Percentiles rank a stretch among this genome's conserved stretches.
Conservation (phyloP, 2,888 invertebrate genomes). For the Fragum sueziense region DNA sequence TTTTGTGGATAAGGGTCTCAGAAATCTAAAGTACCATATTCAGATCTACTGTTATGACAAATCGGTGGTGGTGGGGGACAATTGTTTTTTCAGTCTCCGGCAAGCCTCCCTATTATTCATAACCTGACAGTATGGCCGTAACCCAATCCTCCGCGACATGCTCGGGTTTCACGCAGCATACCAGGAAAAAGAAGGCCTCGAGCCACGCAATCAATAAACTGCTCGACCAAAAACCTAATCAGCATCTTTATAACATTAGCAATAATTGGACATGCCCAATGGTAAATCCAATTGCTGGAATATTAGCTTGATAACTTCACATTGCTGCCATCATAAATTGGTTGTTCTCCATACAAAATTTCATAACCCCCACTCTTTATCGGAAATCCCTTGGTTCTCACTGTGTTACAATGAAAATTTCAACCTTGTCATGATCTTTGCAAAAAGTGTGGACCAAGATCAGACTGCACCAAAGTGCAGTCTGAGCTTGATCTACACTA, state of each 20-base stretch:
- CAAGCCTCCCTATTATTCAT: not conserved
- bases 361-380: not conserved
- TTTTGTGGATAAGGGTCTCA: no score
- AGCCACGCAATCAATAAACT: slow-evolving; percentile 1
- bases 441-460: no score
- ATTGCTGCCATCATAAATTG: not conserved
- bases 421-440: no score
- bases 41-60: no score
- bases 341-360: not conserved
- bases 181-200: not conserved
- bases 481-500: no score
- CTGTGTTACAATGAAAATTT: no score
- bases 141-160: not conserved
- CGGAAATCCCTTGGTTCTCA: not conserved
- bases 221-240: not conserved
- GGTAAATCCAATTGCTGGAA: not conserved
- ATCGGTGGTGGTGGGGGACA: no score
- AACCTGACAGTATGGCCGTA: not conserved
- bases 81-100: not conserved
- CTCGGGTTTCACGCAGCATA: not conserved
- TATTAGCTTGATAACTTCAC: not conserved
- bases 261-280: not conserved
- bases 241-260: slow-evolving; percentile 1
- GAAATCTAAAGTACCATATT: no score
- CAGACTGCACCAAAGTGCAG: no score